Evolutionary conservation across 2,888 invertebrate species (phyloP), one percentile per base, ranked within the genome.

Genomic region (Platycheirus albimanus): DNA sequence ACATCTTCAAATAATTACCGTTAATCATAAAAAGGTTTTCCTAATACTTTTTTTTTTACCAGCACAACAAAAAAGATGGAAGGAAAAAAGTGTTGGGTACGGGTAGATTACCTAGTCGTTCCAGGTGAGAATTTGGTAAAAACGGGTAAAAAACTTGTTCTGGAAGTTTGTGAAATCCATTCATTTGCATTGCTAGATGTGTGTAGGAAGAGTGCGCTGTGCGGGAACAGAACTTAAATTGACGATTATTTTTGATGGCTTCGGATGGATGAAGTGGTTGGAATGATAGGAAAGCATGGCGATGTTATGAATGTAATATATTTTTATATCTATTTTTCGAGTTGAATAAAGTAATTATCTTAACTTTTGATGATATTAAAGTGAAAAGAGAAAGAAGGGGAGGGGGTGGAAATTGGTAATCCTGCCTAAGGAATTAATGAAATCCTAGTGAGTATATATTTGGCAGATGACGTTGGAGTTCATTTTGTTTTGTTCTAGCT

Each of bases 1-100:
- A 74, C 72, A 74, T 83, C 72, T 78, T 78, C 58, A 78, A 78
- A 83, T 83, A 83, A 83, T 83, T 83, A 83, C 72, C 83, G 77
- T 83, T 78, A 83, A 83, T 78, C 77, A 83, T 81, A 77, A 74
- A 83, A 83, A 61, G 75, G 64, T 71, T 71, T 81, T 75, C 49
- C 38, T 19, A 56, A 33, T 33, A 33, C 7, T 24, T 24, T n/a
- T n/a, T n/a, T n/a, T n/a, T n/a, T n/a, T n/a, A n/a, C n/a, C n/a
- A n/a, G 5, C 7, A 8, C 30, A 33, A 33, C 3, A 8, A 7
- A 33, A 8, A 33, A 67, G 63, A 28, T 61, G 61, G 19, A 6
- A 6, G 7, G 3, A 38, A 13, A 13, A 41, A n/a, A 13, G 13
- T 3, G 13, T 4, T 38, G n/a, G 38, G 8, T 36, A 36, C 5